A percentile compares a stretch with the other conserved stretches of the same genome.
These are phyloP conservation scores for Cistogaster globosa DNA, from an alignment of 2,888 invertebrate genomes.

Conservation along the genomic window DNA sequence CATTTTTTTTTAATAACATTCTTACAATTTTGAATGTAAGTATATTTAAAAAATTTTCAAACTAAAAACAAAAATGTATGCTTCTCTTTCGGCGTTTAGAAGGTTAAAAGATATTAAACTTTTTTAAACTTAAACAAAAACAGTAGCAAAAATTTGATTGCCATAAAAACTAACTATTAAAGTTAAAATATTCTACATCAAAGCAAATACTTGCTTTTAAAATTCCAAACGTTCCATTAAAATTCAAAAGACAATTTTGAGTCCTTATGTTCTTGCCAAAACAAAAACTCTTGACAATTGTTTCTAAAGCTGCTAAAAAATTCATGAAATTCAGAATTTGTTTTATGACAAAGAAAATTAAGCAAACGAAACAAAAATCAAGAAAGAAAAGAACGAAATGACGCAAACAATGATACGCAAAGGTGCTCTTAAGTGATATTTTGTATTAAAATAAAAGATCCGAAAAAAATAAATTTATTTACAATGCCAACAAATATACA, in stretches of 20 bases:
- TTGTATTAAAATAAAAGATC: slow-evolving; percentile 64
- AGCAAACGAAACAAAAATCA: slow-evolving; percentile 33
- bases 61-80: no score
- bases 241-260: slow-evolving; percentile 67
- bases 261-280: slow-evolving; percentile 34
- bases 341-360: slow-evolving; percentile 50
- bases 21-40: no score
- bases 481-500: slow-evolving; percentile 34
- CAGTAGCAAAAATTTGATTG: slow-evolving; percentile 18
- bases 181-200: slow-evolving; percentile 39
- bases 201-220: slow-evolving; percentile 31
- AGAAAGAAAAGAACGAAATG: slow-evolving; percentile 30
- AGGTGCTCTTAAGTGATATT: slow-evolving; percentile 64
- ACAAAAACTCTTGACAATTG: slow-evolving; percentile 59
- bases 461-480: slow-evolving; percentile 43
- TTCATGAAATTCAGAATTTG: slow-evolving; percentile 73
- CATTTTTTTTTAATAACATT: no score
- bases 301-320: slow-evolving; percentile 73
- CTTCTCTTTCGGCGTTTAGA: not conserved
- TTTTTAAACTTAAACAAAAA: not conserved
- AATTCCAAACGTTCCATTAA: slow-evolving; percentile 61
- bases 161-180: slow-evolving; percentile 35
- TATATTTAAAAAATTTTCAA: no score
- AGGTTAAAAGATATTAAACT: not conserved
- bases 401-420: slow-evolving; percentile 61